These are phyloP conservation scores for Harpalus rubripes DNA, from an alignment of 2,888 invertebrate genomes.

Conservation along the genomic window DNA sequence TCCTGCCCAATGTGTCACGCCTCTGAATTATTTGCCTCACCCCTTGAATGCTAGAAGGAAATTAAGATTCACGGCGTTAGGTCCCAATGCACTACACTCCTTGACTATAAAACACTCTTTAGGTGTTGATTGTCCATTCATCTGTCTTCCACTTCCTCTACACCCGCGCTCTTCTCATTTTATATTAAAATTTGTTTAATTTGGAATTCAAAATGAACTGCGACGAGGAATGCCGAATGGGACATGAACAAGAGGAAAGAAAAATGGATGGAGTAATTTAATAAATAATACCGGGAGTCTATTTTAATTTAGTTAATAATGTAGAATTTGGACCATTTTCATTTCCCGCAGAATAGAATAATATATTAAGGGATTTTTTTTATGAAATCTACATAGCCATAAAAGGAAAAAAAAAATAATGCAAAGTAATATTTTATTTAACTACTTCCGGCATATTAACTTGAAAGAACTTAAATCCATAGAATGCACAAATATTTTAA, in stretches of 20 bases:
- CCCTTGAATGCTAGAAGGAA: not conserved
- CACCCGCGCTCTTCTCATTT: not conserved
- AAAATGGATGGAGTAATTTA: not conserved
- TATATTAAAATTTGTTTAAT: conserved; percentile 17
- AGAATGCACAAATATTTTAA: no score
- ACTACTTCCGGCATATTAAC: no score
- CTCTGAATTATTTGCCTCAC: not conserved
- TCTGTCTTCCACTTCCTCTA: conserved; percentile 5
- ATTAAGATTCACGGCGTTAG: conserved; percentile 12
- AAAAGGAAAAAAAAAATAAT: no score
- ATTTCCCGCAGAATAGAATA: no score
- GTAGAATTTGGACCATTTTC: no score
- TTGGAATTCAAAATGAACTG: conserved; percentile 8
- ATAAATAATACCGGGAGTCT: not conserved
- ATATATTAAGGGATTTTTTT: no score
- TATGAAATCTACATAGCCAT: no score
- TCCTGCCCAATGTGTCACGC: not conserved
- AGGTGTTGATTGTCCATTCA: conserved; percentile 46
- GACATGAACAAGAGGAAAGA: not conserved
- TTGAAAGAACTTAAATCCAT: no score
- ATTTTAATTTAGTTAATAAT: no score
- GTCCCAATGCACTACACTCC: conserved; percentile 25
- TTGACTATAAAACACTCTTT: conserved; percentile 44
- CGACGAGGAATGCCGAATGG: not conserved
- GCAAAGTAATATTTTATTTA: no score